Evolutionary conservation across 1,140 invertebrate genomes (phyloP), one percentile per base, ranked within the genome.

Genomic region (Probaryconus sp.): DNA sequence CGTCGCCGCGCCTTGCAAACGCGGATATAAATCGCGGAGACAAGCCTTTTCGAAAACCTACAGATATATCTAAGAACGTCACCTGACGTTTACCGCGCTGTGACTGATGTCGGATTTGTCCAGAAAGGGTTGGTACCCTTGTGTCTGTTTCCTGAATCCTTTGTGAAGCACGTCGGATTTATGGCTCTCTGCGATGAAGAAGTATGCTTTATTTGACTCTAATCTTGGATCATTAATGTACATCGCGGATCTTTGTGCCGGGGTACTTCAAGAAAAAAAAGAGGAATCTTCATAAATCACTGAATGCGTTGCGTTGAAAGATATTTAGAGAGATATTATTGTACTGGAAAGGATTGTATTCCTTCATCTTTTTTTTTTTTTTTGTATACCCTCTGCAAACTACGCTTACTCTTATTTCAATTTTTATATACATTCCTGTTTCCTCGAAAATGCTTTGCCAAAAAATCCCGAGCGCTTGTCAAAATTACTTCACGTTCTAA

Each of bases 191-290:
- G 68, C 51, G 60, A 71, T 64, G 58, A 71, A 63, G 58, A 61
- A 64, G 68, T 56, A 56, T 10, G 60, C 69, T 73, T 73, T 73
- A 73, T 73, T 67, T 73, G 70, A 73, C 61, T 63, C 55, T 55
- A 73, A 73, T 73, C 70, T 67, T 31, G 55, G 55, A 73, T 73
- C 70, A 67, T 73, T 60, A 60, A 61, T 61, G 61, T 73, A 67
- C 55, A 73, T 67, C 70, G 56, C 48, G 48, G 40, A 67, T 61
- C 63, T 53, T 73, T 73, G 53, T 73, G 55, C 60, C 45, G 7
- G 47, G 40, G 60, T 53, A 65, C 61, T 65, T 58, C 13, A 53
- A 28, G 47, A 48, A 56, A 63, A 65, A n/a, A 60, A 65, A 38
- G 5, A 53, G 0, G 43, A 51, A 48, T 31, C 50, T 48, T 55